Conservation (phyloP, 1,140 invertebrate species). For the Pogonognathellus flavescens region DNA sequence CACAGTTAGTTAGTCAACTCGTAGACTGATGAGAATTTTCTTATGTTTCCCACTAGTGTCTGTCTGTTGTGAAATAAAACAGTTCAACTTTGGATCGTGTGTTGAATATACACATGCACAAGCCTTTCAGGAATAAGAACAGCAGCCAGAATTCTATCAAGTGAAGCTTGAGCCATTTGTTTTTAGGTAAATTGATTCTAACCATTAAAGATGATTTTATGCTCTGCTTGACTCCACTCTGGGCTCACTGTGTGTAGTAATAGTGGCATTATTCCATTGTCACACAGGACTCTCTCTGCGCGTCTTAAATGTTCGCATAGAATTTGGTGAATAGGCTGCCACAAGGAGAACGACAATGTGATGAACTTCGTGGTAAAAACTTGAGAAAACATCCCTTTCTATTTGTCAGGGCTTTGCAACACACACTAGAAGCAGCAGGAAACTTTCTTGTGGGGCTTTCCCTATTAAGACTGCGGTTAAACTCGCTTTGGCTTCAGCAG, state of each 20-base stretch:
- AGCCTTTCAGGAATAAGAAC: not conserved
- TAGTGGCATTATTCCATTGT: no score
- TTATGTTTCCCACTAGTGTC: not conserved
- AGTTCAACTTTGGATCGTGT: no score
- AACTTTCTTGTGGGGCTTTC: slow-evolving; percentile 23
- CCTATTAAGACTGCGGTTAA: slow-evolving; percentile 17
- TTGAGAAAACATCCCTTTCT: no score
- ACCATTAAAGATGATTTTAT: slow-evolving; percentile 48
- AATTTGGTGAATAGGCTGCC: no score
- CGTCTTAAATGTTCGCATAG: no score
- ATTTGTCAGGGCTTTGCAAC: no score
- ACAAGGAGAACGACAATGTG: no score
- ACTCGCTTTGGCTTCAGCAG: no score
- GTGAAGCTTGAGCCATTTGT: slow-evolving; percentile 25
- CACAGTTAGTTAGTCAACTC: not conserved
- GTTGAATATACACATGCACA: not conserved
- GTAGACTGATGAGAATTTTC: not conserved
- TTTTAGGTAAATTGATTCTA: slow-evolving; percentile 47
- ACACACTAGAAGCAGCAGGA: not conserved
- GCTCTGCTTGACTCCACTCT: slow-evolving; percentile 18
- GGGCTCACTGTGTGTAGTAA: no score
- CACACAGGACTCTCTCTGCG: no score
- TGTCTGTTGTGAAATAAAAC: not conserved
- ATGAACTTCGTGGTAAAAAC: no score
- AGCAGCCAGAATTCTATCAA: not conserved